Percentiles rank a stretch among this genome's conserved stretches.
Evolutionary conservation across 2,797 vertebrate species (phyloP).

Genomic region (Amniataba percoides): DNA sequence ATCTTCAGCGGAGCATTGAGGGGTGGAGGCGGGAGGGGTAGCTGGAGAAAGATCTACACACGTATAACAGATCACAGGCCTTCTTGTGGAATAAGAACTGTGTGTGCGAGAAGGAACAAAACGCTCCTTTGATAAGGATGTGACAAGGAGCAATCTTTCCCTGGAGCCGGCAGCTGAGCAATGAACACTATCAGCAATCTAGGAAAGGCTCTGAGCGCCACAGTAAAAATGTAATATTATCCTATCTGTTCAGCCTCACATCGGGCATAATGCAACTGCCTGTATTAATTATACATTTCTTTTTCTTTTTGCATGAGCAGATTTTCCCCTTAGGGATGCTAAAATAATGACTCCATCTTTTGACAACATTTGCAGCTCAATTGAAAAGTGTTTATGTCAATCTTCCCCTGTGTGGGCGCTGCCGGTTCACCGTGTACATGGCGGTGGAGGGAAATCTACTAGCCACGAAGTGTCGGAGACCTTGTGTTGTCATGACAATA

Average conservation of each 20-base stretch:
- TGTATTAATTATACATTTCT: conserved; percentile 67
- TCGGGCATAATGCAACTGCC: conserved; percentile 47
- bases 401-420: conserved; percentile 66
- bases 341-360: conserved; percentile 71
- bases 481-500: conserved; percentile 65
- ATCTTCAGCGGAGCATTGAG: conserved; percentile 71
- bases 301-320: conserved; percentile 58
- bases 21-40: conserved; percentile 15
- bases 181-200: conserved; percentile 72
- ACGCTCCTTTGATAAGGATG: conserved; percentile 84
- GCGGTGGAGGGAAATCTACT: conserved; percentile 56
- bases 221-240: conserved; percentile 65
- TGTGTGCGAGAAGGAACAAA: conserved; percentile 72
- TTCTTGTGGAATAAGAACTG: conserved; percentile 63
- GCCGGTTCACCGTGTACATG: conserved; percentile 53
- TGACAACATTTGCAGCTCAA: conserved; percentile 78
- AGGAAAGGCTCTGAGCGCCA: conserved; percentile 49
- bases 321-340: conserved; percentile 63
- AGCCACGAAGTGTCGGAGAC: conserved; percentile 43
- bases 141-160: conserved; percentile 78
- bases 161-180: conserved; percentile 61
- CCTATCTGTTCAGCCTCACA: conserved; percentile 59
- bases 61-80: conserved; percentile 74
- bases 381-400: conserved; percentile 76
- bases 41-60: conserved; percentile 69